These are phyloP conservation scores for Periphyllus acericola DNA, from an alignment of 2,888 invertebrate genomes.

Conservation along the genomic window DNA sequence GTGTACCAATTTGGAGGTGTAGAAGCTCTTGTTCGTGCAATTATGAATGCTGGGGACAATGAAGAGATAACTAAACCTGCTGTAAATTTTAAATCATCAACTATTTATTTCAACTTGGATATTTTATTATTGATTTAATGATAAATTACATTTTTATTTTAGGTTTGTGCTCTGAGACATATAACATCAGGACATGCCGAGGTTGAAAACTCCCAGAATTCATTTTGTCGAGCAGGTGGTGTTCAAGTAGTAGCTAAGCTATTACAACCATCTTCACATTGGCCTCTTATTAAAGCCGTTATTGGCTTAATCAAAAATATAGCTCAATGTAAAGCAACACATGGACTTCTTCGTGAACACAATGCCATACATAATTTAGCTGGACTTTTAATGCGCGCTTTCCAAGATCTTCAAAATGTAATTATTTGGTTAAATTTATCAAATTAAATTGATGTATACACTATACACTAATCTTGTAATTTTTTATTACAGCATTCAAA, in stretches of 20 bases:
- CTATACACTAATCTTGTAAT: neutral
- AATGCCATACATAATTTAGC: constrained; percentile 95
- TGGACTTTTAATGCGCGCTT: constrained; percentile 90
- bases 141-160: neutral
- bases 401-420: constrained; percentile 94
- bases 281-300: constrained; percentile 97
- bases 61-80: constrained; percentile 99
- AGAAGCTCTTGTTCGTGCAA: constrained; percentile 94
- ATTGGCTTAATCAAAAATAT: constrained; percentile 97
- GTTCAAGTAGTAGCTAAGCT: constrained; percentile 92
- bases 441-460: neutral
- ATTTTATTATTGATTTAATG: neutral
- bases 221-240: constrained; percentile 92
- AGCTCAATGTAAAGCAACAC: constrained; percentile 95
- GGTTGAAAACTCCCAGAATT: constrained; percentile 97
- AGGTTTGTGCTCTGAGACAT: constrained; percentile 93
- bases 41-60: constrained; percentile 89
- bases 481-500: constrained; percentile 51
- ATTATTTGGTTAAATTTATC: constrained; percentile 66
- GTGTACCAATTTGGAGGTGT: constrained; percentile 85
- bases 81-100: constrained; percentile 68
- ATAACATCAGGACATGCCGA: constrained; percentile 96
- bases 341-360: constrained; percentile 91
- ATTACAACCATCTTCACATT: constrained; percentile 94
- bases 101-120: neutral